Conservation (phyloP, 2,888 invertebrate genomes). For the Chrysolina haemoptera region DNA sequence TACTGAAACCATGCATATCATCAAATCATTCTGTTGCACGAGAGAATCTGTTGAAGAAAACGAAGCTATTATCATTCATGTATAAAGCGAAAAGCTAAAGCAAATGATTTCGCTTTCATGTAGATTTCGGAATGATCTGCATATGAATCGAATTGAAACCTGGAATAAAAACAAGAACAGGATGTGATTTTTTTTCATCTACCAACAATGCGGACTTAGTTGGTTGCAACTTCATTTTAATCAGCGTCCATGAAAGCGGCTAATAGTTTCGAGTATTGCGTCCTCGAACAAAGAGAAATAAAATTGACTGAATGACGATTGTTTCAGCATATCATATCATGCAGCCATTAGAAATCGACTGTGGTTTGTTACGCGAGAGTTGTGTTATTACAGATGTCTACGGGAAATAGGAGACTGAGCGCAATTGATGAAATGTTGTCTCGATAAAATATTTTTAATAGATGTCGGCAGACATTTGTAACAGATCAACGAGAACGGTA, state of each 20-base stretch:
- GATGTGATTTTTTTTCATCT: constrained; percentile 7
- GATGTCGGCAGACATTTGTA: constrained; percentile 21
- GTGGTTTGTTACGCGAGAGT: constrained; percentile 32
- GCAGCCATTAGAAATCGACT: constrained; percentile 34
- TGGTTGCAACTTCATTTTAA: constrained; percentile 18
- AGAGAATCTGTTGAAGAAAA: neutral
- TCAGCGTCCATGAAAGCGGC: constrained; percentile 9
- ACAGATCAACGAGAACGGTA: neutral
- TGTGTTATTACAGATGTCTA: constrained; percentile 38
- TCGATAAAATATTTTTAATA: constrained; percentile 24
- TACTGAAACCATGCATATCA: no score
- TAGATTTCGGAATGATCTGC: constrained; percentile 9
- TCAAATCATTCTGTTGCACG: neutral
- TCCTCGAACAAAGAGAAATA: constrained; percentile 22
- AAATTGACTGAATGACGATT: constrained; percentile 19
- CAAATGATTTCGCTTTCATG: constrained; percentile 13
- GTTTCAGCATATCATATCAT: constrained; percentile 23
- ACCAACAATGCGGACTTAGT: constrained; percentile 13
- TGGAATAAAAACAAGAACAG: constrained; percentile 10
- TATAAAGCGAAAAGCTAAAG: constrained; percentile 6
- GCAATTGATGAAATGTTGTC: constrained; percentile 31
- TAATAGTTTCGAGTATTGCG: constrained; percentile 16
- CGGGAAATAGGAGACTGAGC: constrained; percentile 31
- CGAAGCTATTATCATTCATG: neutral
- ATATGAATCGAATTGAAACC: constrained; percentile 1